Evolutionary conservation across 2,888 invertebrate species (phyloP).

Genomic region (Elegia similella): DNA sequence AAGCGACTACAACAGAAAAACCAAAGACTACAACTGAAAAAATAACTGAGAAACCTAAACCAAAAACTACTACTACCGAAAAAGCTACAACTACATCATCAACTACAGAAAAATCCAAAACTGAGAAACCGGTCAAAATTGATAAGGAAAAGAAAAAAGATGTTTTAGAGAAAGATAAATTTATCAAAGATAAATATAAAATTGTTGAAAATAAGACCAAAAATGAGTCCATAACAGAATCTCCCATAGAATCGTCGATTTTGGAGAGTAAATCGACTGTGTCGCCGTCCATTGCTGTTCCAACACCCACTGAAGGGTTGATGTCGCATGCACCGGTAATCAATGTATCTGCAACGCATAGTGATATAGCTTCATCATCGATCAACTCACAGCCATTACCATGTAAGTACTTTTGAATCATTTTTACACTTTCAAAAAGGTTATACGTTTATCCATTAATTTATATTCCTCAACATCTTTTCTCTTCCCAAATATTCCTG

Average conservation of each 20-base stretch:
- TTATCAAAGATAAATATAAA: conserved; percentile 42
- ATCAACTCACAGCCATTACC: conserved; percentile 61
- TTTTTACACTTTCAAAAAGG: neutral
- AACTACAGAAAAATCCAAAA: conserved; percentile 36
- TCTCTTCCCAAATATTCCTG: too few species aligned
- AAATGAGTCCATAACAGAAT: conserved; percentile 50
- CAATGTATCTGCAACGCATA: conserved; percentile 32
- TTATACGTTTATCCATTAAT: neutral
- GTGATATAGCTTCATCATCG: conserved; percentile 51
- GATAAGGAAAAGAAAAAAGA: conserved; percentile 70
- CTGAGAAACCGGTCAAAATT: conserved; percentile 46
- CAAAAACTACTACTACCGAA: conserved; percentile 37
- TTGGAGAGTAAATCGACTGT: conserved; percentile 38
- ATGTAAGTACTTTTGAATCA: conserved; percentile 47
- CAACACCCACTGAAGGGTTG: conserved; percentile 67
- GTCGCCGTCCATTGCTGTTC: conserved; percentile 37
- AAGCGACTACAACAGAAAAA: conserved; percentile 35
- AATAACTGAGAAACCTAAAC: conserved; percentile 31
- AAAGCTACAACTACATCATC: conserved; percentile 41
- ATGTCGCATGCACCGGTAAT: conserved; percentile 40
- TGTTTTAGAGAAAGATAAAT: conserved; percentile 54
- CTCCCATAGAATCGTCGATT: conserved; percentile 58
- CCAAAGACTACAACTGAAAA: conserved; percentile 37
- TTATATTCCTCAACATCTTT: too few species aligned
- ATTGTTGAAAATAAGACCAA: conserved; percentile 44